phyloP scores from a whole-genome alignment of 1,140 invertebrate genomes.

The Apocrypta bakeri region DNA sequence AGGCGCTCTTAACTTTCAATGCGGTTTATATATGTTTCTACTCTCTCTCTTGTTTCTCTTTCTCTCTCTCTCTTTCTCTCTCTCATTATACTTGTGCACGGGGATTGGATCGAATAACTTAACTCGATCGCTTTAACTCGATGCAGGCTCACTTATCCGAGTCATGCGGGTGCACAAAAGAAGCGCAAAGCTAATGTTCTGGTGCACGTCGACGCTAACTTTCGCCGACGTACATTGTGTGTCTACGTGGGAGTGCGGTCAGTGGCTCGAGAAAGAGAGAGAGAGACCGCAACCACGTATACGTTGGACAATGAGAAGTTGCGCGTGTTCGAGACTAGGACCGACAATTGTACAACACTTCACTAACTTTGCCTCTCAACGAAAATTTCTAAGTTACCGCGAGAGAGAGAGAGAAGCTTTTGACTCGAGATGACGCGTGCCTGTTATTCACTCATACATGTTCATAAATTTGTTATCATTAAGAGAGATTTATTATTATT shows the following conservation, averaged over 20 bases:
- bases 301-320: slow-evolving; percentile 11
- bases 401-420: no score
- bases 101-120: slow-evolving; percentile 14
- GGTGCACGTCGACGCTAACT: neutral
- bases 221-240: neutral
- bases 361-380: neutral
- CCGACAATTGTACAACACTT: neutral
- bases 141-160: neutral
- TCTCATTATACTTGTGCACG: no score
- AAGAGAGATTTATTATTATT: no score
- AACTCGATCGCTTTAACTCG: slow-evolving; percentile 24
- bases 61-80: no score
- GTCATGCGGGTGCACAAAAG: neutral
- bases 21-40: neutral
- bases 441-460: neutral
- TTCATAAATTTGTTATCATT: no score
- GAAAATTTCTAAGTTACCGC: neutral
- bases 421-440: neutral
- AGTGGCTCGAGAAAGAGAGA: neutral
- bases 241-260: neutral
- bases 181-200: neutral
- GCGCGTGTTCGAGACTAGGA: no score
- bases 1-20: neutral
- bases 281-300: no score
- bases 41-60: no score